Percentiles rank a stretch among this genome's conserved stretches.
These are phyloP conservation scores for Heliocidaris erythrogramma DNA, from an alignment of 35 echinoderm and acorn worm species.

Conservation along the genomic window DNA sequence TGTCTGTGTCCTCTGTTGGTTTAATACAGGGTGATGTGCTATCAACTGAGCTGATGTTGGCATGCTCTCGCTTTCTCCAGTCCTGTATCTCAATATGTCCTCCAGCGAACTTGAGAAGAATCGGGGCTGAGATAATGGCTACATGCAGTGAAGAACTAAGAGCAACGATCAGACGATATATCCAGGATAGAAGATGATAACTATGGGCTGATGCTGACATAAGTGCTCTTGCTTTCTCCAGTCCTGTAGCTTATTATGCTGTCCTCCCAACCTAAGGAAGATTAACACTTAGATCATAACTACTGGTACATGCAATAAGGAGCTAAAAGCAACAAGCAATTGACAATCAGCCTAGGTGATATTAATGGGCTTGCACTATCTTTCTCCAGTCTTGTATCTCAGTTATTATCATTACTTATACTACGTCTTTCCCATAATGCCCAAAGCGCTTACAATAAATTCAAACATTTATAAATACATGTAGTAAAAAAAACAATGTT, in stretches of 20 bases:
- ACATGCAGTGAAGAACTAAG: background rate
- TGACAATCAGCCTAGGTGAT: background rate
- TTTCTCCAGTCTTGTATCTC: background rate
- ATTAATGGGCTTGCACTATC: background rate
- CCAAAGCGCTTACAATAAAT: no score
- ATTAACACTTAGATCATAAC: no score
- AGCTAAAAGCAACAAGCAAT: no score
- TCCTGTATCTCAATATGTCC: conserved; percentile 24
- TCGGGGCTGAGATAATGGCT: background rate
- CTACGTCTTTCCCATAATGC: no score
- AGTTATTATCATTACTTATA: no score
- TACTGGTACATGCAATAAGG: no score
- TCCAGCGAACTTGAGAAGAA: background rate
- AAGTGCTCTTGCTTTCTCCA: background rate
- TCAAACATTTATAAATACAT: no score
- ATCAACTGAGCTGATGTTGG: conserved; percentile 13
- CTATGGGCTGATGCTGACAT: background rate
- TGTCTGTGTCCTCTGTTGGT: background rate
- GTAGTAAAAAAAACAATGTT: no score
- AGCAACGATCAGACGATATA: background rate
- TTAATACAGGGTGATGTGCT: background rate
- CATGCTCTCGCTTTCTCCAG: conserved; percentile 23
- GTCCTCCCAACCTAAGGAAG: no score
- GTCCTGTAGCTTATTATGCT: no score
- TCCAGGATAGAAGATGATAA: background rate